A percentile compares a stretch with the other conserved stretches of the same genome.
phyloP scores from a whole-genome alignment of 2,113 vertebrate genomes.

The Plecotus auritus region DNA sequence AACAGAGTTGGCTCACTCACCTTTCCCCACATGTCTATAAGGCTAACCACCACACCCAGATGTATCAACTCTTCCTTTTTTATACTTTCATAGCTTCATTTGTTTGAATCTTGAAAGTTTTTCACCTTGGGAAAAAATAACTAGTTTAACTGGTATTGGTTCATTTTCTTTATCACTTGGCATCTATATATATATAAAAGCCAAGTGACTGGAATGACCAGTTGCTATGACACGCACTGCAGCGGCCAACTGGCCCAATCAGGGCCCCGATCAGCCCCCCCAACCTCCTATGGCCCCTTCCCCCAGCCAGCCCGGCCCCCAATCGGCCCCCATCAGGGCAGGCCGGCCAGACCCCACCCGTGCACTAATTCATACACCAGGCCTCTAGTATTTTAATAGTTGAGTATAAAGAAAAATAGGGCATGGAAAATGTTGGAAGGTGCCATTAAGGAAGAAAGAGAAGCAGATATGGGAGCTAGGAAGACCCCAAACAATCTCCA shows the following conservation, averaged over 20 bases:
- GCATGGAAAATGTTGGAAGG: neutral
- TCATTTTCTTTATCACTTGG: neutral
- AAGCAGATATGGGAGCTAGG: neutral
- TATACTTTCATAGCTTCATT: neutral
- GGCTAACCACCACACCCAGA: neutral
- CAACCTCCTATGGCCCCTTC: too few relatives aligned
- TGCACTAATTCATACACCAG: too few relatives aligned
- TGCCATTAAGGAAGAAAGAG: neutral
- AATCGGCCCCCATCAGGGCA: too few relatives aligned
- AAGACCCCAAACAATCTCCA: neutral
- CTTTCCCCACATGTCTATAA: neutral
- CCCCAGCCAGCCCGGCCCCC: too few relatives aligned
- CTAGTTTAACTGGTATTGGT: neutral
- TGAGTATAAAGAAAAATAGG: neutral
- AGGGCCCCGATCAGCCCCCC: too few relatives aligned
- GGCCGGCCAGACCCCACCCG: too few relatives aligned
- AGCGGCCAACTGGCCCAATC: too few relatives aligned
- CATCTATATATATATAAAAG: neutral
- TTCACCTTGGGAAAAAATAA: neutral
- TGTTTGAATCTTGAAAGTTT: neutral
- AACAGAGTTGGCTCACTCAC: neutral
- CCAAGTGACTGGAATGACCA: too few relatives aligned
- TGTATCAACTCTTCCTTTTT: neutral
- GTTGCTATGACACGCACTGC: too few relatives aligned
- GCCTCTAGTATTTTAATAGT: neutral